Evolutionary conservation across 2,797 vertebrate genomes (phyloP).

Genomic region (Tachyglossus aculeatus): DNA sequence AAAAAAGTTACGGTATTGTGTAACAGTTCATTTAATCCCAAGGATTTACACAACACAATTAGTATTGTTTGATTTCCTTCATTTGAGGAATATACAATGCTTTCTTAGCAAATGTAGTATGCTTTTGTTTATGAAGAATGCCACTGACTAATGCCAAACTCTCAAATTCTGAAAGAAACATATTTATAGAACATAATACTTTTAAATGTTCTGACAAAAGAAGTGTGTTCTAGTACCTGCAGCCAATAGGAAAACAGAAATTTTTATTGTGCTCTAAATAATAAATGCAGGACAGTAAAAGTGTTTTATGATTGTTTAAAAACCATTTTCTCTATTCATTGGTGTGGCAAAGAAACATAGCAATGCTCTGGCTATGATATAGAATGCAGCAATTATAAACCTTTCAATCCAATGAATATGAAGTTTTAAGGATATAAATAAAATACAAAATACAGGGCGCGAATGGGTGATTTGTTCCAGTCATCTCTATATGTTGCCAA

Average conservation of each 20-base stretch:
- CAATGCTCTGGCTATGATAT: no score
- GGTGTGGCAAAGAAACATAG: no score
- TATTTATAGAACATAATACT: slow-evolving; percentile 66
- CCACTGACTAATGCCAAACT: slow-evolving; percentile 52
- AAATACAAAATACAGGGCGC: no score
- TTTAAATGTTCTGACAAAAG: slow-evolving; percentile 47
- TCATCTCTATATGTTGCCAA: no score
- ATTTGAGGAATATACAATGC: slow-evolving; percentile 46
- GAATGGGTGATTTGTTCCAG: no score
- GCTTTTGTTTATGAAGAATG: slow-evolving; percentile 71
- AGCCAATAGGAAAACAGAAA: slow-evolving; percentile 3
- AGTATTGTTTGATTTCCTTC: slow-evolving; percentile 58
- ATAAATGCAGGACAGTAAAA: background rate
- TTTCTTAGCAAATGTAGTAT: slow-evolving; percentile 51
- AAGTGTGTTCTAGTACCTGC: slow-evolving; percentile 42
- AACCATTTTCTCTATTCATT: no score
- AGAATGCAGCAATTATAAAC: no score
- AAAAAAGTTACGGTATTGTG: slow-evolving; percentile 23
- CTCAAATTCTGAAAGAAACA: slow-evolving; percentile 62
- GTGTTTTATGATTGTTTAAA: no score
- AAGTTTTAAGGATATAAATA: no score
- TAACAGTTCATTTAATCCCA: slow-evolving; percentile 18
- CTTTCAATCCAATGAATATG: no score
- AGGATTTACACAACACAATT: slow-evolving; percentile 50
- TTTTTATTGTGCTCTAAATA: background rate